Base-by-base conservation (phyloP, 2,888 invertebrate species). In the Drosophila helvetica region DNA sequence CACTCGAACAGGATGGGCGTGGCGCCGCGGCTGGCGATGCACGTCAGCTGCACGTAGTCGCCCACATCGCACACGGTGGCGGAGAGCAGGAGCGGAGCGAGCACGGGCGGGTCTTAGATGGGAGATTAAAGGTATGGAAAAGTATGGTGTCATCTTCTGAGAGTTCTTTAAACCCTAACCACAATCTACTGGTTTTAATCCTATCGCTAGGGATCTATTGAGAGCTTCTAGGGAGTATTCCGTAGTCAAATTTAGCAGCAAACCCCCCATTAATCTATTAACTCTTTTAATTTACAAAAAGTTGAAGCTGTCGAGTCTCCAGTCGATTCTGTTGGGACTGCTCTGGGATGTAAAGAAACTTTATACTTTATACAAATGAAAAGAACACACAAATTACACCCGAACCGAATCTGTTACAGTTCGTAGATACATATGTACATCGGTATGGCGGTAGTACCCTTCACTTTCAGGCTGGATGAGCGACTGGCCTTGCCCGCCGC, bases 21-120 rank as follows among this genome's bases (percentile, higher is more conserved):
- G 88, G 95, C 95, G 19, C 95, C 95, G 46, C 94, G 94, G 47
- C 95, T 96, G 56, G 97, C 96, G 55, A 96, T 96, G 90, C 97
- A 97, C 1, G 97, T 96, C 47, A 97, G 93, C 90, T 97, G 95
- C 56, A 96, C 95, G 80, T 97, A 93, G 91, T 97, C 95, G 61
- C 96, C 95, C 69, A 90, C 86, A 73, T 90, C 82, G 56, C 90
- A 90, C 15, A 93, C 69, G 61, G 90, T 81, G 30, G 90, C 76
- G 62, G 91, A 91, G 6, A 91, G 81, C 48, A 89, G 89, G n/a
- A 91, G 77, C 54, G 88, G 87, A 50, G 90, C 88, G 63, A 91
- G 79, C 68, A 80, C 74, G 12, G 92, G 91, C 45, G 87, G 85
- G 86, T 91, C 91, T 91, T 65, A 9, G 10, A 15, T 3, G n/a